Percentiles rank a stretch among this genome's conserved stretches.
phyloP scores from a whole-genome alignment of 2,888 invertebrate species.

The Helobdella robusta region DNA sequence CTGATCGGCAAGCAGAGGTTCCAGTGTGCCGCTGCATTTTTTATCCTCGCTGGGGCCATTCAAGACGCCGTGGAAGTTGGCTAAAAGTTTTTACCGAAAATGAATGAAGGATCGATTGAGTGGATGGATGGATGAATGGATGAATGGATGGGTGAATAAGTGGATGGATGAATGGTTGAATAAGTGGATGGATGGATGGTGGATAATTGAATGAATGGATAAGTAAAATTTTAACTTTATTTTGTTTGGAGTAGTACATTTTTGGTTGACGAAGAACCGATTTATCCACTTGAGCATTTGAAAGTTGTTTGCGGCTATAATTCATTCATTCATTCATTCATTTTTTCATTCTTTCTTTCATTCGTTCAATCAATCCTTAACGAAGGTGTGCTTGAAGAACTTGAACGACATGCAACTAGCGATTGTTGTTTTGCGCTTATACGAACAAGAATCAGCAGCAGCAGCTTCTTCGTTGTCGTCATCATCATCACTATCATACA shows the following conservation, averaged over 20 bases:
- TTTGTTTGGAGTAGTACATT: no score
- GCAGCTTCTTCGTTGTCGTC: conserved; percentile 27
- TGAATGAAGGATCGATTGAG: not conserved
- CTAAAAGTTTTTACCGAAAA: not conserved
- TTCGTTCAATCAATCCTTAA: not conserved
- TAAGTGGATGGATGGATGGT: no score
- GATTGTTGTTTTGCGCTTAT: conserved; percentile 80
- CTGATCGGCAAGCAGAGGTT: conserved; percentile 84
- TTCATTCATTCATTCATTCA: no score
- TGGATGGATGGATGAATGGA: no score
- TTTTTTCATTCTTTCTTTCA: not conserved
- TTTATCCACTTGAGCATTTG: no score
- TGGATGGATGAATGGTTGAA: no score
- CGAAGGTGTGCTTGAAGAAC: conserved; percentile 71
- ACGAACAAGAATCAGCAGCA: conserved; percentile 63
- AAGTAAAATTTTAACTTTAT: no score
- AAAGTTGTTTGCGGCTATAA: no score
- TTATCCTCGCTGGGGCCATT: conserved; percentile 82
- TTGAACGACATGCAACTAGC: conserved; percentile 89
- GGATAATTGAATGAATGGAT: no score
- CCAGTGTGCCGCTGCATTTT: conserved; percentile 95
- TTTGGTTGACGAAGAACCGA: no score
- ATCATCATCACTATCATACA: no score
- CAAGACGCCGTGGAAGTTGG: conserved; percentile 84
- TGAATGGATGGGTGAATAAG: no score